These are phyloP conservation scores for Antigone vipio DNA, from an alignment of 2,113 vertebrate species.

Conservation along the genomic window DNA sequence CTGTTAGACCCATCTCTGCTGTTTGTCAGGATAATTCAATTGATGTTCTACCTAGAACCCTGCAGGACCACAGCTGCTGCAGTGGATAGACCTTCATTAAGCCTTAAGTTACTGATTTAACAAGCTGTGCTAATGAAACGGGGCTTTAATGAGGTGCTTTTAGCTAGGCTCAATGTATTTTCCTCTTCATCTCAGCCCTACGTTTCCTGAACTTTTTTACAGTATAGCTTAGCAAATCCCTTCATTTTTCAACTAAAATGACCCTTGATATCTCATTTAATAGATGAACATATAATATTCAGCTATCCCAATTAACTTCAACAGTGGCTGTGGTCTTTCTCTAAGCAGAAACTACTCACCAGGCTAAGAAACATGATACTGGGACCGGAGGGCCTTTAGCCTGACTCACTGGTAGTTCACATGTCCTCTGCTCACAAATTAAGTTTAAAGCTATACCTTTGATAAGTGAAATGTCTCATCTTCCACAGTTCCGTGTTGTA, in stretches of 20 bases:
- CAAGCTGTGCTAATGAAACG: conserved; percentile 26
- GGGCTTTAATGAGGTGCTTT: conserved; percentile 43
- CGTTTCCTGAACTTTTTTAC: background rate
- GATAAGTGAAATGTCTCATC: background rate
- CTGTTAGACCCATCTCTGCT: background rate
- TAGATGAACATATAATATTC: background rate
- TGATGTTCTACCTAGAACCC: conserved; percentile 48
- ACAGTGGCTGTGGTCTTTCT: background rate
- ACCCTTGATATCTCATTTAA: conserved; percentile 3
- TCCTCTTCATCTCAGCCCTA: conserved; percentile 8
- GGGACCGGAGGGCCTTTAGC: background rate
- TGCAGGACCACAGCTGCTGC: conserved; percentile 34
- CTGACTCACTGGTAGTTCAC: background rate
- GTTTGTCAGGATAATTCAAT: conserved; percentile 20
- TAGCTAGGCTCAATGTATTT: background rate
- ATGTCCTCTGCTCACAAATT: background rate
- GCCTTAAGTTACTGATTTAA: conserved; percentile 12
- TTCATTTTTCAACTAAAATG: background rate
- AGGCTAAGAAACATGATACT: background rate
- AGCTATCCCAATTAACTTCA: background rate
- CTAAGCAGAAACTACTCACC: background rate
- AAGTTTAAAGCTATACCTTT: background rate
- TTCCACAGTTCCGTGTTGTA: background rate
- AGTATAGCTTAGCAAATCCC: background rate
- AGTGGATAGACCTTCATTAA: conserved; percentile 30